Base-by-base conservation (phyloP, 2,888 invertebrate species). In the Monopis laevigella region DNA sequence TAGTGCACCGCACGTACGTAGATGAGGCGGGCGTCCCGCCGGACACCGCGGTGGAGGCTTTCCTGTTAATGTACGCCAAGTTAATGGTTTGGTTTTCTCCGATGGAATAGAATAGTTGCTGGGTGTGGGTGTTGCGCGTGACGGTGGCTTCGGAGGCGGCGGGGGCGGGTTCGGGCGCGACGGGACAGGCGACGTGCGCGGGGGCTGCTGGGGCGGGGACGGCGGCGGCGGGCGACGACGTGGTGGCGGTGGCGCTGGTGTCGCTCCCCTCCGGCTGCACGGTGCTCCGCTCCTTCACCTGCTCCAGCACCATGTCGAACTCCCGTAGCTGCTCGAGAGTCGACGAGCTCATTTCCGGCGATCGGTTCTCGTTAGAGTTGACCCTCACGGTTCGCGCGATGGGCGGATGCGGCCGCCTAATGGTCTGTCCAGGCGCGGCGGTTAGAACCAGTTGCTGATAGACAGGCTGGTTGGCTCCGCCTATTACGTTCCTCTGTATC, bases 261-360 rank as follows among this genome's bases (percentile, higher is more conserved):
- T 36, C 21, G 3, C 21, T 10, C 27, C 51, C 62, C 12, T 60
- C 48, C 1, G 85, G 84, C 47, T 84, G 85, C 2, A 85, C 86
- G 16, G 85, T 88, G 51, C 88, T 89, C 45, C 89, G 74, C 60
- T 90, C 90, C 58, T 90, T 90, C 0, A 92, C 89, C 71, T 90
- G 90, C 55, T 91, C 90, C 45, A 91, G 72, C 0, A 92, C 90
- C 71, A 89, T 87, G 58, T 92, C 91, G 52, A 92, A 92, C 58
- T 92, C 92, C 41, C 90, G 71, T 6, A 92, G 62, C 54, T 91
- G 91, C 62, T 92, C 90, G 39, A 90, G 65, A 1, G 90, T 90
- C 0, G 89, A 89, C 0, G 89, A 87, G 58, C 89, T 89, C 54
- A 90, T 84, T 55, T 85, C 82, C n/a, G 85, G 77, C 54, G 86